phyloP scores from a whole-genome alignment of 2,113 vertebrate species.

The Channa maculata region DNA sequence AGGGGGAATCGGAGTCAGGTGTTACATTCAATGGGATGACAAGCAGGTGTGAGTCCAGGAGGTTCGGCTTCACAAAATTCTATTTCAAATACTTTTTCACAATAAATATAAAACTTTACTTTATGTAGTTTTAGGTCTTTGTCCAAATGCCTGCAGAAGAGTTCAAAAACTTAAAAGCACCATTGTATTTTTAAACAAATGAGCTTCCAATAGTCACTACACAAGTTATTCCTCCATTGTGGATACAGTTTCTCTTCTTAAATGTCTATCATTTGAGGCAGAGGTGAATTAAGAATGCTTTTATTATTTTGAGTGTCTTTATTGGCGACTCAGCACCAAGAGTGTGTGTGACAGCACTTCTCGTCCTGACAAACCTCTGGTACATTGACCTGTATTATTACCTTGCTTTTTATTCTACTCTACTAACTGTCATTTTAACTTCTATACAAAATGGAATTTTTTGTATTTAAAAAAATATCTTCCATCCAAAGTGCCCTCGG shows the following conservation, averaged over 20 bases:
- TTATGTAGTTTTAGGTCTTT: too few species aligned
- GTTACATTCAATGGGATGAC: too few species aligned
- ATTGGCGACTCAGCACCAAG: conserved; percentile 6
- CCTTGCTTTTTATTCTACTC: conserved; percentile 23
- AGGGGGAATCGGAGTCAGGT: too few species aligned
- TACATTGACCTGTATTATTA: not conserved
- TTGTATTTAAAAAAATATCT: conserved; percentile 44
- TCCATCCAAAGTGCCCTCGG: conserved; percentile 23
- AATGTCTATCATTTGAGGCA: conserved; percentile 18
- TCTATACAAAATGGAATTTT: conserved; percentile 45
- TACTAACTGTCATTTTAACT: conserved; percentile 32
- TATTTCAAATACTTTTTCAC: too few species aligned
- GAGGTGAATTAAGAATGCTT: conserved; percentile 29
- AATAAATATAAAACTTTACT: too few species aligned
- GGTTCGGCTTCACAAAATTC: too few species aligned
- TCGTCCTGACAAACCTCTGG: conserved; percentile 16
- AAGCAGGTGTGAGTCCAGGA: too few species aligned
- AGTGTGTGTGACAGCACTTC: not conserved
- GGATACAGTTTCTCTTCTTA: conserved; percentile 14
- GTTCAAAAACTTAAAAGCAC: too few species aligned
- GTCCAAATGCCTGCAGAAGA: too few species aligned
- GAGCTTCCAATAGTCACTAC: too few species aligned
- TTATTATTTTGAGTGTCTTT: conserved; percentile 24
- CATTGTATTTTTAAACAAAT: too few species aligned
- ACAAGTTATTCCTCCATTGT: too few species aligned